Conservation (phyloP, 2,113 vertebrate genomes). For the Chaetura pelagica region DNA sequence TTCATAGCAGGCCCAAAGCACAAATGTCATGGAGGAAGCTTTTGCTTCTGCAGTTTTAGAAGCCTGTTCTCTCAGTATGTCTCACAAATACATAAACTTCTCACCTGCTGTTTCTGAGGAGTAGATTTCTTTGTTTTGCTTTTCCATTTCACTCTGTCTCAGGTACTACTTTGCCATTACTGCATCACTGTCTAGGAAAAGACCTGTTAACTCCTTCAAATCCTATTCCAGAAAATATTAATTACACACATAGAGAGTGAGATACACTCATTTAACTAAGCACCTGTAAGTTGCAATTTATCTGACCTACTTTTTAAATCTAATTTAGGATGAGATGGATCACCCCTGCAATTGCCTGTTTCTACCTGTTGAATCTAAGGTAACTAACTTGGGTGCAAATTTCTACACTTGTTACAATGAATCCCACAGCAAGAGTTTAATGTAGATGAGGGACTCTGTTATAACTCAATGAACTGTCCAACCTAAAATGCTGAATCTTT, state of each 20-base stretch:
- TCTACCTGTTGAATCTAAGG: not conserved
- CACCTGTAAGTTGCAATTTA: not conserved
- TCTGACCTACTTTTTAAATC: conserved; percentile 11
- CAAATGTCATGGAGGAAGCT: not conserved
- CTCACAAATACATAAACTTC: not conserved
- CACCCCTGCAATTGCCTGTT: not conserved
- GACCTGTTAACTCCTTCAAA: not conserved
- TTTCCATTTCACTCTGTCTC: not conserved
- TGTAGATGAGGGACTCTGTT: not conserved
- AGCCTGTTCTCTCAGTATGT: not conserved
- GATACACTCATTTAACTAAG: not conserved
- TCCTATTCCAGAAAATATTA: not conserved
- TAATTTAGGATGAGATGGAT: conserved; percentile 5
- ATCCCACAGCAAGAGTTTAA: not conserved
- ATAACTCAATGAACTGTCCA: not conserved
- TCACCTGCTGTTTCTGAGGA: not conserved
- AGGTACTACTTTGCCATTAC: not conserved
- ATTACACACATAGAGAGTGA: not conserved
- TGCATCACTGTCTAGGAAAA: not conserved
- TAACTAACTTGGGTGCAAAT: not conserved
- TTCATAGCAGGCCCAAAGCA: not conserved
- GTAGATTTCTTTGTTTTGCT: not conserved
- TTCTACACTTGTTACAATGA: not conserved
- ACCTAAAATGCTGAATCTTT: not conserved
- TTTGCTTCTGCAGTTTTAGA: not conserved